Percentiles rank a stretch among this genome's conserved stretches.
These are phyloP conservation scores for Ceyx cyanopectus DNA, from an alignment of 2,113 vertebrate genomes.

Conservation along the genomic window DNA sequence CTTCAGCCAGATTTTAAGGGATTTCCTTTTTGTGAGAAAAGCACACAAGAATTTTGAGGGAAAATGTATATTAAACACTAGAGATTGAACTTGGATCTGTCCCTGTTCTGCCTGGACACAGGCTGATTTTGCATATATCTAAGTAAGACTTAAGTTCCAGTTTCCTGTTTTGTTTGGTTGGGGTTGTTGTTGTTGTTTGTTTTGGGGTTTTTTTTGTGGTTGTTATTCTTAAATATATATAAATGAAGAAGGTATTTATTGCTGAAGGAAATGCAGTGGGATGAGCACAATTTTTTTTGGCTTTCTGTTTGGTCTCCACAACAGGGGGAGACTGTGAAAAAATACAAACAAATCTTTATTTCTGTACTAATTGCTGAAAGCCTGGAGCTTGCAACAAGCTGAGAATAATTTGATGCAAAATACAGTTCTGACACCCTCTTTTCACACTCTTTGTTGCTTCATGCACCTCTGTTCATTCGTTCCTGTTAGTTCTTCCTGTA, in stretches of 20 bases:
- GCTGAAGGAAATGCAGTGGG: conserved; percentile 54
- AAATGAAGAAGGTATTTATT: conserved; percentile 49
- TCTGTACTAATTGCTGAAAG: conserved; percentile 40
- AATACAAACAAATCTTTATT: conserved; percentile 66
- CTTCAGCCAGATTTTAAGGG: not conserved
- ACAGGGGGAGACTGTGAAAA: conserved; percentile 47
- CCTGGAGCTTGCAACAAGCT: conserved; percentile 19
- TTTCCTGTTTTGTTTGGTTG: not conserved
- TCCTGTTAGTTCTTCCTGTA: not conserved
- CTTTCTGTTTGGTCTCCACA: conserved; percentile 42
- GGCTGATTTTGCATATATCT: not conserved
- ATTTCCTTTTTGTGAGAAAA: not conserved
- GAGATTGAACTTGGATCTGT: not conserved
- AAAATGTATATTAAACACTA: not conserved
- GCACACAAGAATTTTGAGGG: not conserved
- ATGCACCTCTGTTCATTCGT: not conserved
- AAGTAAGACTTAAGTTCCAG: not conserved
- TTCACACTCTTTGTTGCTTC: conserved; percentile 7
- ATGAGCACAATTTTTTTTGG: conserved; percentile 48
- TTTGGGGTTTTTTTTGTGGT: not conserved
- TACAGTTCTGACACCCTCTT: not conserved
- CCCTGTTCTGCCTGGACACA: not conserved
- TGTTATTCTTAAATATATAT: not conserved
- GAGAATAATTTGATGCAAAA: conserved; percentile 41
- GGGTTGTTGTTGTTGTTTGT: too few relatives aligned